Conservation (phyloP, 2,888 invertebrate genomes). For the Carabus problematicus region DNA sequence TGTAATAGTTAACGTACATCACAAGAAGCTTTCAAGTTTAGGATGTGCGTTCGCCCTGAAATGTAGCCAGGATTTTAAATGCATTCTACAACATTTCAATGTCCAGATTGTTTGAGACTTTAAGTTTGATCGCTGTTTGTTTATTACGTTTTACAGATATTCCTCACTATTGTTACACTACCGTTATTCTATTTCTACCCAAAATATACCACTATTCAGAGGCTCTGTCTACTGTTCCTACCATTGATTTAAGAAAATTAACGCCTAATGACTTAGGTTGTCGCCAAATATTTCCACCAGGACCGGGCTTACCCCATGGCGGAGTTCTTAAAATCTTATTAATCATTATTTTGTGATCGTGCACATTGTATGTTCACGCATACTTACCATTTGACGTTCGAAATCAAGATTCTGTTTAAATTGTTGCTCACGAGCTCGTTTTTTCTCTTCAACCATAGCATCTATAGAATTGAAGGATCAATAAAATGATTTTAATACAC, state of each 20-base stretch:
- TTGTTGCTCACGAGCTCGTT: constrained; percentile 62
- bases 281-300: constrained; percentile 78
- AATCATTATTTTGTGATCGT: background rate
- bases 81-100: too few relatives aligned
- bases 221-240: constrained; percentile 55
- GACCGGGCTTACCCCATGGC: constrained; percentile 74
- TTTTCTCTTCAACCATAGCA: constrained; percentile 66
- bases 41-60: too few relatives aligned
- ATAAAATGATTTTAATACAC: too few relatives aligned
- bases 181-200: too few relatives aligned
- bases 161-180: constrained; percentile 14
- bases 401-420: constrained; percentile 60
- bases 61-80: too few relatives aligned
- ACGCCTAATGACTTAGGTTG: constrained; percentile 74
- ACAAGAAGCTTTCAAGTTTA: too few relatives aligned
- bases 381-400: constrained; percentile 66
- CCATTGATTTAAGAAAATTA: constrained; percentile 81
- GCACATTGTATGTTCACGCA: background rate
- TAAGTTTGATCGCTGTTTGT: too few relatives aligned
- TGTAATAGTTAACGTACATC: too few relatives aligned
- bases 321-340: constrained; percentile 48
- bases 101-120: too few relatives aligned
- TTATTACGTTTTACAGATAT: too few relatives aligned
- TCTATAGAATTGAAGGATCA: constrained; percentile 59
- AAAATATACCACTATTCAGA: too few relatives aligned